Evolutionary conservation across 1,140 invertebrate species (phyloP).

Genomic region (Maconellicoccus hirsutus): DNA sequence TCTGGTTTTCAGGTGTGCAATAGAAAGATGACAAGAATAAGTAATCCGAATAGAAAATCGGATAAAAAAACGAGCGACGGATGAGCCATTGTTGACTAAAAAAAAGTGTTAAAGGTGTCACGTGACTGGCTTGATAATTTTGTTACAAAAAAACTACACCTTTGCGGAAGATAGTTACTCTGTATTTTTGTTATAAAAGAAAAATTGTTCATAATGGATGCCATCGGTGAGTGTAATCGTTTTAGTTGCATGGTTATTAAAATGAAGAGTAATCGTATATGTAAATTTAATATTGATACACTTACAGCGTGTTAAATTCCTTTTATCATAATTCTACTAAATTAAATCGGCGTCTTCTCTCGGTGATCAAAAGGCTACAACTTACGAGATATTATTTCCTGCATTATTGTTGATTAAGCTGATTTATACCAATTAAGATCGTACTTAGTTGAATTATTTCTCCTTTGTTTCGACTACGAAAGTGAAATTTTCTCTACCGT

Average conservation of each 20-base stretch:
- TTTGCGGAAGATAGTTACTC: neutral
- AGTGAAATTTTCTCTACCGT: too few species aligned
- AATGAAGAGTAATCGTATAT: too few species aligned
- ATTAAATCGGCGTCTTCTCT: too few species aligned
- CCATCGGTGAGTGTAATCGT: constrained; percentile 5
- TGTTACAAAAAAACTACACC: neutral
- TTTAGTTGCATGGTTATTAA: neutral
- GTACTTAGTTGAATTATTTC: neutral
- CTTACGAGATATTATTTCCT: neutral
- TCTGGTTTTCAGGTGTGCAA: constrained; percentile 15
- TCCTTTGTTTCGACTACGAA: neutral
- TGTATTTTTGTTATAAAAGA: neutral
- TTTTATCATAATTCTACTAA: neutral
- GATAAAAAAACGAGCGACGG: neutral
- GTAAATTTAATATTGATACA: too few species aligned
- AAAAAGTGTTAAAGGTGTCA: constrained; percentile 15
- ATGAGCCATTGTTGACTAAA: constrained; percentile 2
- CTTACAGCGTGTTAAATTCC: too few species aligned
- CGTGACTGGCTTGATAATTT: constrained; percentile 10
- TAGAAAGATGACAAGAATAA: constrained; percentile 13
- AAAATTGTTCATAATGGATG: constrained; percentile 5
- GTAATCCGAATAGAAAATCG: constrained; percentile 3
- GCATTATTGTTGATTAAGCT: neutral
- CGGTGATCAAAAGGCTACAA: neutral
- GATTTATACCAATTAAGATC: neutral